Percentiles rank a stretch among this genome's conserved stretches.
phyloP scores from a whole-genome alignment of 2,797 vertebrate species.

The Acanthurus tractus region DNA sequence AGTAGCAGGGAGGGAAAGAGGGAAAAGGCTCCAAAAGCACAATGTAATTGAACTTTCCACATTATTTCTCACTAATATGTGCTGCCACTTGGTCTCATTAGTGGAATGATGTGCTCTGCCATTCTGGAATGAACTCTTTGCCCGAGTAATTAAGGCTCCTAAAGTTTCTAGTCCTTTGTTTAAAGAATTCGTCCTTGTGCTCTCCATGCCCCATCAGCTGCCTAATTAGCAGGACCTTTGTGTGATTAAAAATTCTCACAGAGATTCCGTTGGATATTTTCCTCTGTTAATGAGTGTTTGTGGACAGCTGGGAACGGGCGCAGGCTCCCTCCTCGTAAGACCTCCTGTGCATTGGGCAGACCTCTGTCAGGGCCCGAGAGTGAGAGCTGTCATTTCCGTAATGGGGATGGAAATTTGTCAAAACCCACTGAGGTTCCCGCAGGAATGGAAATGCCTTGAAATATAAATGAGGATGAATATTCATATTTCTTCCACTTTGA shows the following conservation, averaged over 20 bases:
- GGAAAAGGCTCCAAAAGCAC: constrained; percentile 87
- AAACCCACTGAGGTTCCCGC: constrained; percentile 90
- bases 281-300: constrained; percentile 99
- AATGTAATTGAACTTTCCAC: constrained; percentile 93
- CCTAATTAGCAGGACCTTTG: constrained; percentile 99
- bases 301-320: constrained; percentile 98
- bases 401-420: constrained; percentile 97
- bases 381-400: constrained; percentile 98
- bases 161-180: constrained; percentile 99
- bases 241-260: constrained; percentile 99
- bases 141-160: constrained; percentile 99
- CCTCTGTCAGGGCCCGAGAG: constrained; percentile 99
- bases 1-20: constrained; percentile 81
- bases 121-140: constrained; percentile 99
- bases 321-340: constrained; percentile 90
- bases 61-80: constrained; percentile 91
- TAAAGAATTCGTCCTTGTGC: constrained; percentile 99
- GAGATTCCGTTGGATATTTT: constrained; percentile 99
- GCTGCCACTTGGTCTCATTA: constrained; percentile 95
- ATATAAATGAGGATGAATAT: constrained; percentile 99
- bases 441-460: constrained; percentile 97
- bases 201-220: constrained; percentile 99
- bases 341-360: constrained; percentile 94
- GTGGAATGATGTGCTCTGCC: constrained; percentile 98
- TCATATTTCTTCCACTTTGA: constrained; percentile 92